Evolutionary conservation across 2,797 vertebrate genomes (phyloP).

Genomic region (Graptemys geographica): DNA sequence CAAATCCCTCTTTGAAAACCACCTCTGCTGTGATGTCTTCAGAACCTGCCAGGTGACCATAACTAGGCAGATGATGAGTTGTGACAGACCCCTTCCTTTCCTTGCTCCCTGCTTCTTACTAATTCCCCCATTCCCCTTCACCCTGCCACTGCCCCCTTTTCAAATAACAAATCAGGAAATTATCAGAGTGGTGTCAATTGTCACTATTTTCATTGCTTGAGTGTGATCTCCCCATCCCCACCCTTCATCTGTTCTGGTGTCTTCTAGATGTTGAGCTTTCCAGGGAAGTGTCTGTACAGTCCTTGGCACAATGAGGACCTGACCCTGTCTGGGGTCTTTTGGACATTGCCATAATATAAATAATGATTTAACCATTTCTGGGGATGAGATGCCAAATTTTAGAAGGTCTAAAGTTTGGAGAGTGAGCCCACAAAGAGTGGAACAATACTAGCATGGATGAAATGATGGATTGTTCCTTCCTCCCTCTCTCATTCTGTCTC

Average conservation of each 20-base stretch:
- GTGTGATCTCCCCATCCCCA: neutral
- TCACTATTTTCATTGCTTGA: neutral
- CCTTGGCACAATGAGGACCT: neutral
- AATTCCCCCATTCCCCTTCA: neutral
- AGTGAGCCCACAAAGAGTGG: neutral
- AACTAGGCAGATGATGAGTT: neutral
- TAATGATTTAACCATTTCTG: neutral
- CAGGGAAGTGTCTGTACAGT: neutral
- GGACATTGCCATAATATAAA: neutral
- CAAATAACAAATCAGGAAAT: neutral
- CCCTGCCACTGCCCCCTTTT: neutral
- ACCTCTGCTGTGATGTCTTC: constrained; percentile 19
- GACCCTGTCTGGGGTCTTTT: neutral
- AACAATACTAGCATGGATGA: neutral
- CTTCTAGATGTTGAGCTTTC: neutral
- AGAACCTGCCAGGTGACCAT: constrained; percentile 1
- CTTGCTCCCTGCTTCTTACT: neutral
- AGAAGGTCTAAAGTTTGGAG: neutral
- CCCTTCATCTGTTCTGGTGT: neutral
- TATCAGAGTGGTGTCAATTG: neutral
- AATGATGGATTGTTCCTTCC: neutral
- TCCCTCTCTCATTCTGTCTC: neutral
- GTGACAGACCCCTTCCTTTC: neutral
- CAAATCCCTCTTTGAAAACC: neutral
- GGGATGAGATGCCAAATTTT: neutral